Conservation (phyloP, 2,888 invertebrate genomes). For the Hyalella azteca region DNA sequence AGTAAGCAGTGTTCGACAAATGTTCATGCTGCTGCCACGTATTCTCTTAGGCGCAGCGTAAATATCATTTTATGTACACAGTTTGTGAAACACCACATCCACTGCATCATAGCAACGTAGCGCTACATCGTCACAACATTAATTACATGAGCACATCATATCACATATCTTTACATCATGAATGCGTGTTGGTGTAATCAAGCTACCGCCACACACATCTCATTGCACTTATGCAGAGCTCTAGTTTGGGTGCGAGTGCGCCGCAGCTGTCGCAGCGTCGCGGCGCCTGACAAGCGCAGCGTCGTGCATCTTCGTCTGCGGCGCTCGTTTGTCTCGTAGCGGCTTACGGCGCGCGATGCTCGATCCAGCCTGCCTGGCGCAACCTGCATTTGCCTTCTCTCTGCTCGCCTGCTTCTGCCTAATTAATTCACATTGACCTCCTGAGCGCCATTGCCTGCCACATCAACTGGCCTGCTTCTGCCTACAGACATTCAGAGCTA, state of each 20-base stretch:
- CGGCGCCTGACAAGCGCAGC: not conserved
- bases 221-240: not conserved
- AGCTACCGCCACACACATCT: not conserved
- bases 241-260: not conserved
- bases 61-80: not conserved
- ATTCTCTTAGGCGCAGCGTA: too few species aligned
- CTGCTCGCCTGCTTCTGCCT: too few species aligned
- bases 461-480: too few species aligned
- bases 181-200: not conserved
- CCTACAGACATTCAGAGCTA: too few species aligned
- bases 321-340: not conserved
- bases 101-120: not conserved
- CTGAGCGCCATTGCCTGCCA: too few species aligned
- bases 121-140: not conserved
- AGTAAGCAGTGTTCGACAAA: too few species aligned
- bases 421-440: too few species aligned
- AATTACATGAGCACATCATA: not conserved
- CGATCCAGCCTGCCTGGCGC: too few species aligned
- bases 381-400: too few species aligned
- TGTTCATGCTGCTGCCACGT: too few species aligned
- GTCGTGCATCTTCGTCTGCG: not conserved
- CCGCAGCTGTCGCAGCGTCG: slow-evolving; percentile 7
- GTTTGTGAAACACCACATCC: not conserved
- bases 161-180: not conserved
- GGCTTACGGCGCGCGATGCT: too few species aligned